phyloP scores from a whole-genome alignment of 2,113 vertebrate species.

The Picathartes gymnocephalus region DNA sequence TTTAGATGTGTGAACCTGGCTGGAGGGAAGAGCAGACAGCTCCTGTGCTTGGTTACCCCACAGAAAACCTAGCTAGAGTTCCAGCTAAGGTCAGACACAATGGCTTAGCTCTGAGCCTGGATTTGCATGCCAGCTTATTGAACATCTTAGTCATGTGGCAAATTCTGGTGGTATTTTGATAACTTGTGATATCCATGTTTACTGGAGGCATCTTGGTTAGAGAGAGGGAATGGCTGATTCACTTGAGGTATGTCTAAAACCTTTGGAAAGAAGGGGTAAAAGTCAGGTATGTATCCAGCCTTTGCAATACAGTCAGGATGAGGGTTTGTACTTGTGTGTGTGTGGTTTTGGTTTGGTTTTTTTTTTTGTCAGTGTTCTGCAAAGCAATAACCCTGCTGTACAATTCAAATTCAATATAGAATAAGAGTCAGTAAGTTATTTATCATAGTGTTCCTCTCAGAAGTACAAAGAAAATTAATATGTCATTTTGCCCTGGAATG shows the following conservation, averaged over 20 bases:
- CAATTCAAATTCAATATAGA: neutral
- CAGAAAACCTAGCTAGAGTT: neutral
- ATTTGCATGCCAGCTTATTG: neutral
- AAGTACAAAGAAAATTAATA: neutral
- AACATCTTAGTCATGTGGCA: neutral
- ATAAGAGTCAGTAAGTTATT: neutral
- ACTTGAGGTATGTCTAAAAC: neutral
- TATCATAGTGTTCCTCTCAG: neutral
- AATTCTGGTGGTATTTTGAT: neutral
- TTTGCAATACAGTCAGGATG: neutral
- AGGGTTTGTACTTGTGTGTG: neutral
- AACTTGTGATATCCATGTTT: neutral
- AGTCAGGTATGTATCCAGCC: neutral
- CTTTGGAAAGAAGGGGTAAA: neutral
- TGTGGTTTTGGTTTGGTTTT: neutral
- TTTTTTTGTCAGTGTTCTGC: neutral
- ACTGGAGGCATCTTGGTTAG: neutral
- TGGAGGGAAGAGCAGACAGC: neutral
- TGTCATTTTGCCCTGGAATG: rapidly evolving
- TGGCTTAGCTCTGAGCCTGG: neutral
- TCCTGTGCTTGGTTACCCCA: neutral
- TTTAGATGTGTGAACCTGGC: neutral
- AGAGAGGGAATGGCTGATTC: neutral
- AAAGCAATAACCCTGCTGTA: neutral
- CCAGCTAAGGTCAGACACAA: no score